phyloP scores from a whole-genome alignment of 2,113 vertebrate species.

The Bufo bufo region DNA sequence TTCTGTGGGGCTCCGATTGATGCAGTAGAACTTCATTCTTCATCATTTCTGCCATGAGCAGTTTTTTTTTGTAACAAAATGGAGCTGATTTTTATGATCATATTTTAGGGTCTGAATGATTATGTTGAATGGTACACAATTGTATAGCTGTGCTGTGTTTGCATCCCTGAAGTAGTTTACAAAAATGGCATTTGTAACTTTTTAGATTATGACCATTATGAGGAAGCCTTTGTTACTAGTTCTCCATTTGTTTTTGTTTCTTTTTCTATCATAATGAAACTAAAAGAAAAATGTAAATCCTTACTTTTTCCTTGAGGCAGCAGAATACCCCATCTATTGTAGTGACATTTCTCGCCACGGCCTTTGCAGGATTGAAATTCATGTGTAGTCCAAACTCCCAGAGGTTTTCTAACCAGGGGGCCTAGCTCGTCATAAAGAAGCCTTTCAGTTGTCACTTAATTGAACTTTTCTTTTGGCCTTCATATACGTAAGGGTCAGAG shows the following conservation, averaged over 20 bases:
- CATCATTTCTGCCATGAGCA: too few species aligned
- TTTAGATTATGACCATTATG: not conserved
- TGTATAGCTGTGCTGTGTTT: too few species aligned
- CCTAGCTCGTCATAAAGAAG: constrained; percentile 44
- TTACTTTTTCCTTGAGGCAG: not conserved
- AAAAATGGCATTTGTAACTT: too few species aligned
- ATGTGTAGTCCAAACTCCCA: not conserved
- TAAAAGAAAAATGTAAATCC: not conserved
- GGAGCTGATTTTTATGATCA: too few species aligned
- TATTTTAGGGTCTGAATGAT: too few species aligned
- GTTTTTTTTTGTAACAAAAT: too few species aligned
- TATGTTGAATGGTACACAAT: too few species aligned
- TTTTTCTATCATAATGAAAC: not conserved
- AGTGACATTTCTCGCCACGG: not conserved
- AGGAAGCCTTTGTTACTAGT: not conserved
- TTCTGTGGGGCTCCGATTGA: too few species aligned
- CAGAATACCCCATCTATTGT: not conserved
- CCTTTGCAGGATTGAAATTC: constrained; percentile 7
- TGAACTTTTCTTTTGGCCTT: constrained; percentile 44
- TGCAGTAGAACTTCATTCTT: too few species aligned
- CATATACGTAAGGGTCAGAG: constrained; percentile 28
- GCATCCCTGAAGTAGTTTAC: too few species aligned
- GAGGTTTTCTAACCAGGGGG: not conserved
- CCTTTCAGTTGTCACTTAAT: constrained; percentile 44
- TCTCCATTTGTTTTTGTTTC: not conserved